These are phyloP conservation scores for Brachionus angularis DNA, from an alignment of 1,140 invertebrate genomes.

Conservation along the genomic window DNA sequence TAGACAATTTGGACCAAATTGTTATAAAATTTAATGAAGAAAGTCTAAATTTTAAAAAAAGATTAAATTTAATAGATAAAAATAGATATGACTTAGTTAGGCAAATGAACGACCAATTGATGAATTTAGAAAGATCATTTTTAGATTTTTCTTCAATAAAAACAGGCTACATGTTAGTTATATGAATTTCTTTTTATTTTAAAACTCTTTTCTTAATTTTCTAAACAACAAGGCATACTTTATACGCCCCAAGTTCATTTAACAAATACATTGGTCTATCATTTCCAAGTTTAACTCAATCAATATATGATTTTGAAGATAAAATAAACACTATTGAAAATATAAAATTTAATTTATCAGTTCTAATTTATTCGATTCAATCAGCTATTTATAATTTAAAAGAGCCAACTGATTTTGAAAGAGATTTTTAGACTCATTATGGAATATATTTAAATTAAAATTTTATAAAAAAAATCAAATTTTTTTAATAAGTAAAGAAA, in stretches of 20 bases:
- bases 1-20: neutral
- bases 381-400: conserved; percentile 21
- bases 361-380: conserved; percentile 33
- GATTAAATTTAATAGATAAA: neutral
- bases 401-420: conserved; percentile 34
- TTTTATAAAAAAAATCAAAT: too few species aligned
- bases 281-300: conserved; percentile 11
- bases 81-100: neutral
- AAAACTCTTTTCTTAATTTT: neutral
- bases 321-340: neutral
- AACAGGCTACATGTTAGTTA: conserved; percentile 6
- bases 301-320: neutral
- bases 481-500: too few species aligned
- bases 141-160: conserved; percentile 1
- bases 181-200: neutral
- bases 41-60: conserved; percentile 6
- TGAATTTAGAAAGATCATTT: conserved; percentile 30
- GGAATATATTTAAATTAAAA: too few species aligned
- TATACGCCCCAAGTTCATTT: conserved; percentile 30
- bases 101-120: conserved; percentile 32
- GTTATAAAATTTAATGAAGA: conserved; percentile 12
- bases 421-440: too few species aligned
- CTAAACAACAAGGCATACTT: conserved; percentile 2
- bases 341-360: neutral
- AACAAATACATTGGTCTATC: conserved; percentile 31